phyloP scores from a whole-genome alignment of 2,888 invertebrate genomes.

The Pseudococcus longispinus region DNA sequence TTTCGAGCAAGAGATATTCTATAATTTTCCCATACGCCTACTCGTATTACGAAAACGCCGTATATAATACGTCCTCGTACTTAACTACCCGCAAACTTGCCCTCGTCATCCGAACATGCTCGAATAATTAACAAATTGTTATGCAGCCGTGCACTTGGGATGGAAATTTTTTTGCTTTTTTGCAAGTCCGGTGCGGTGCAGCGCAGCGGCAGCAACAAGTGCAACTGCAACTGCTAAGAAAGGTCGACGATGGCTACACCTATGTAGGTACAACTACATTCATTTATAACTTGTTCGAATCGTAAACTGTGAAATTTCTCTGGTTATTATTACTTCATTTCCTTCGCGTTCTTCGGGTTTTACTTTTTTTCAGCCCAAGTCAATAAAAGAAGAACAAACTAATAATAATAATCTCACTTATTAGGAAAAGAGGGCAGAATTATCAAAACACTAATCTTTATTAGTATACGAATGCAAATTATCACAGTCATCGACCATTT shows the following conservation, averaged over 20 bases:
- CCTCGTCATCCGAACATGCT: background rate
- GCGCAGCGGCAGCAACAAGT: background rate
- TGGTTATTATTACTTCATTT: background rate
- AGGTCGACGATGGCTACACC: too few species aligned
- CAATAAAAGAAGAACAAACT: background rate
- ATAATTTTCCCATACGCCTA: slow-evolving; percentile 27
- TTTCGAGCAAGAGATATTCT: background rate
- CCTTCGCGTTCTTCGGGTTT: background rate
- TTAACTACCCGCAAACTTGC: background rate
- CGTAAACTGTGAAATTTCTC: background rate
- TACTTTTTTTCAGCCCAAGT: background rate
- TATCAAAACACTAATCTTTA: background rate
- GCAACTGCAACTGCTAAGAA: background rate
- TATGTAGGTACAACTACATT: background rate
- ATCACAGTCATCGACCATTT: background rate
- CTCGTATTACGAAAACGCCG: background rate
- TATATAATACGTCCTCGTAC: background rate
- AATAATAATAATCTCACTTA: background rate
- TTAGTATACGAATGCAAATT: background rate
- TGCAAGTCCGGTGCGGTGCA: background rate
- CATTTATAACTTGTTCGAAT: background rate
- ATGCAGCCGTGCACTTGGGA: slow-evolving; percentile 5
- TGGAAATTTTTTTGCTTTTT: background rate
- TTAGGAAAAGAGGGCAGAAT: background rate
- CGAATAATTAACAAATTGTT: slow-evolving; percentile 23